Conservation (phyloP, 1,140 invertebrate genomes). For the Drosophila ogumai region DNA sequence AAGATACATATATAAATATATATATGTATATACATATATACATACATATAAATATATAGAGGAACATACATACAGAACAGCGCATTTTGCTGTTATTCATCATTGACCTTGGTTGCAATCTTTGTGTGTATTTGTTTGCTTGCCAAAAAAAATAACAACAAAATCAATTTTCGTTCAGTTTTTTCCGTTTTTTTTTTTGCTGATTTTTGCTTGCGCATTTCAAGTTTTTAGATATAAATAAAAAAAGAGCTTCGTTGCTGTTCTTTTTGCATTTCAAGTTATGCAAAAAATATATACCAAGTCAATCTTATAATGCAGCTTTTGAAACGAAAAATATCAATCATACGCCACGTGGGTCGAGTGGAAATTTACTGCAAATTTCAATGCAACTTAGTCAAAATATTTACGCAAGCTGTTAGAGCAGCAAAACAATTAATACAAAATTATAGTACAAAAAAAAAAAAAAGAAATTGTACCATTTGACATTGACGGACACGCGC, state of each 20-base stretch:
- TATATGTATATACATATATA: conserved; percentile 13
- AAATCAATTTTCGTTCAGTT: conserved; percentile 25
- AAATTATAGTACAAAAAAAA: background rate
- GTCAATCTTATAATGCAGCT: conserved; percentile 8
- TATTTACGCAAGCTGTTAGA: conserved; percentile 36
- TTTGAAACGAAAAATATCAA: conserved; percentile 33
- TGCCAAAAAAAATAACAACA: conserved; percentile 21
- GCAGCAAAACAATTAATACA: conserved; percentile 24
- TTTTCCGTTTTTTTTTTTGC: conserved; percentile 15
- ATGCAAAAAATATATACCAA: conserved; percentile 32
- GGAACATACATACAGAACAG: conserved; percentile 36
- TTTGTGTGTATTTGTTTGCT: conserved; percentile 63
- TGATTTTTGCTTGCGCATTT: conserved; percentile 54
- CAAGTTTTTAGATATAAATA: conserved; percentile 43
- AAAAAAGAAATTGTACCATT: conserved; percentile 50
- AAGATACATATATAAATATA: conserved; percentile 30
- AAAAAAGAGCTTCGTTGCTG: conserved; percentile 19
- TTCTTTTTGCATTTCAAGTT: conserved; percentile 67
- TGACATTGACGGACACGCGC: conserved; percentile 71
- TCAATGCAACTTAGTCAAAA: conserved; percentile 31
- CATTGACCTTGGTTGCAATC: conserved; percentile 84
- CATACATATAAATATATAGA: background rate
- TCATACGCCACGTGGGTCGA: conserved; percentile 48
- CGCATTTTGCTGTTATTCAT: conserved; percentile 84
- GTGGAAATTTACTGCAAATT: conserved; percentile 29